phyloP scores from a whole-genome alignment of 2,797 vertebrate species.

The Chloroceryle amazona region DNA sequence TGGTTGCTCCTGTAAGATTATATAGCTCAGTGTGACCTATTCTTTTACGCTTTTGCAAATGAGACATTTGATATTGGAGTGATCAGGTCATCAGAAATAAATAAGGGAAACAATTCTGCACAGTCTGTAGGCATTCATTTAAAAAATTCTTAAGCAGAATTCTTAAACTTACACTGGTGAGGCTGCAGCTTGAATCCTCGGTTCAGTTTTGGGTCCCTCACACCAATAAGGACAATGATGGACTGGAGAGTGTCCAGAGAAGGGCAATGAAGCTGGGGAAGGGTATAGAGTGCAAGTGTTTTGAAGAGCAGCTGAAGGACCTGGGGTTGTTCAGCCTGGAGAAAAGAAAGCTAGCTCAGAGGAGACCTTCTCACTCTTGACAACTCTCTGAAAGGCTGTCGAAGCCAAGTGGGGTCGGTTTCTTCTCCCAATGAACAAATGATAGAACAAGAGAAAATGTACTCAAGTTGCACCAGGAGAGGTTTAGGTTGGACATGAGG shows the following conservation, averaged over 20 bases:
- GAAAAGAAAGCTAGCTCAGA: too few relatives aligned
- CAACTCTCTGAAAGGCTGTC: too few relatives aligned
- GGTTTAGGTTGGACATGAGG: too few relatives aligned
- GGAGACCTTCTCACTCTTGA: too few relatives aligned
- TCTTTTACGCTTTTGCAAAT: rapidly evolving
- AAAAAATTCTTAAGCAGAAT: not conserved
- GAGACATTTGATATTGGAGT: not conserved
- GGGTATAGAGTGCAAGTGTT: not conserved
- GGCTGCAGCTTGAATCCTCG: not conserved
- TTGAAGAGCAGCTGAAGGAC: too few relatives aligned
- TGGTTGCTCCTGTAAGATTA: not conserved
- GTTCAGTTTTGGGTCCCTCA: not conserved
- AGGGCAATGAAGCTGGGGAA: not conserved
- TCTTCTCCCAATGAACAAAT: too few relatives aligned
- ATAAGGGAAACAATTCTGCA: not conserved
- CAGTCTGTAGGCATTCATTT: not conserved
- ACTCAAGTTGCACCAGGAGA: too few relatives aligned
- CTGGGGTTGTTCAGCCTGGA: too few relatives aligned
- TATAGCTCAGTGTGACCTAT: not conserved
- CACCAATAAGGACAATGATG: not conserved
- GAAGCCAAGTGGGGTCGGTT: too few relatives aligned
- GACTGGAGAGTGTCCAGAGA: not conserved
- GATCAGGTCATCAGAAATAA: not conserved
- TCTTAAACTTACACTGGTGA: not conserved
- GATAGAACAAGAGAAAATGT: too few relatives aligned